Evolutionary conservation across 2,797 vertebrate genomes (phyloP).

Genomic region (Hippoglossus hippoglossus): DNA sequence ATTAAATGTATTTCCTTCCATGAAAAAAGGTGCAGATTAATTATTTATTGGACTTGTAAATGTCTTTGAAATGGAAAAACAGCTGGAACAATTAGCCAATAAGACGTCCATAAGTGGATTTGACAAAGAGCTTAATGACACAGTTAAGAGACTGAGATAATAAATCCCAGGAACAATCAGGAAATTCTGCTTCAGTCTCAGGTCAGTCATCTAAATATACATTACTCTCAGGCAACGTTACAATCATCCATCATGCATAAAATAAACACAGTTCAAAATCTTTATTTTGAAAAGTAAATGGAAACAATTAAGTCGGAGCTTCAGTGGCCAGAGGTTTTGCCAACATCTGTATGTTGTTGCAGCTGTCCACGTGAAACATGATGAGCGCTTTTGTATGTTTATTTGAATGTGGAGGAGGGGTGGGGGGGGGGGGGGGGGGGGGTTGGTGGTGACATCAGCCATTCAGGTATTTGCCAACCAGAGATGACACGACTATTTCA

Average conservation of each 20-base stretch:
- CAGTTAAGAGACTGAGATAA: slow-evolving; percentile 45
- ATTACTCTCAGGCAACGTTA: slow-evolving; percentile 46
- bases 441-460: background rate
- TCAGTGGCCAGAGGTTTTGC: slow-evolving; percentile 24
- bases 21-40: slow-evolving; percentile 28
- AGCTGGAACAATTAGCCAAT: slow-evolving; percentile 33
- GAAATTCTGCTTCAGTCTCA: slow-evolving; percentile 54
- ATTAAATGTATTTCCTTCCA: slow-evolving; percentile 31
- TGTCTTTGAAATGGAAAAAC: slow-evolving; percentile 36
- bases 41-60: slow-evolving; percentile 38
- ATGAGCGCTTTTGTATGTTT: slow-evolving; percentile 45
- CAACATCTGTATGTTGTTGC: slow-evolving; percentile 58
- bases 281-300: slow-evolving; percentile 56
- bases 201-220: slow-evolving; percentile 57
- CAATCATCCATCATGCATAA: slow-evolving; percentile 63
- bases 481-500: background rate
- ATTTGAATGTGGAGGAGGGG: slow-evolving; percentile 1
- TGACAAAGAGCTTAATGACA: slow-evolving; percentile 56
- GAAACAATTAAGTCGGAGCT: slow-evolving; percentile 45
- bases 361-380: slow-evolving; percentile 55
- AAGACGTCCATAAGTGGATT: slow-evolving; percentile 34
- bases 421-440: background rate
- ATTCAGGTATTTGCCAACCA: slow-evolving; percentile 12
- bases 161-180: slow-evolving; percentile 54
- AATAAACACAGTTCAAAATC: slow-evolving; percentile 46